Evolutionary conservation across 2,888 invertebrate species (phyloP), one percentile per base, ranked within the genome.

Genomic region (Drosophila koepferae): DNA sequence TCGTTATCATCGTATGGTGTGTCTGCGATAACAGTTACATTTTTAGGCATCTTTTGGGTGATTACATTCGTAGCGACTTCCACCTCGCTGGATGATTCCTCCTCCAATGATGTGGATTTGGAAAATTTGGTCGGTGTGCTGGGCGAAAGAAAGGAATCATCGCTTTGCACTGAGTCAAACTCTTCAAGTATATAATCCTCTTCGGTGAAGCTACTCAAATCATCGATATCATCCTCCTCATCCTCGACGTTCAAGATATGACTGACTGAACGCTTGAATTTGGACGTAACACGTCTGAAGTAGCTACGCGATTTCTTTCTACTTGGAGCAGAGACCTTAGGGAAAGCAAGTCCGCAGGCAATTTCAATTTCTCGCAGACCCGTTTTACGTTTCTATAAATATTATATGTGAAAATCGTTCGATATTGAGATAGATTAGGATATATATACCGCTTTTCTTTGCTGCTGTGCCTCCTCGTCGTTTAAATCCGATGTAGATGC

Each of bases 341-440:
- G 28, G 28, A 28, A 28, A 6, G 28, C 12, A 12, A 54, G 20
- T 16, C 56, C 51, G 38, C 79, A 81, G 3, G 63, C 59, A 0
- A 41, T 44, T 49, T 78, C 70, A 12, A 82, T 74, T n/a, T 88
- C 84, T 4, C 31, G 34, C 0, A 84, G 62, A 2, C 86, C 82
- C 60, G 78, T 68, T 72, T 82, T 86, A 14, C 83, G 86, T 7
- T 65, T 67, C 87, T 83, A 53, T 10, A 43, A 34, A 48, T 14
- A 34, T 28, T 3, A 28, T 28, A 34, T 34, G 10, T 10, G 3
- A 10, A 34, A 28, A 28, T 28, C 5, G 28, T 28, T 28, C 6
- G 28, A 6, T 28, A 28, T 28, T 28, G 28, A 6, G 28, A 28
- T 6, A 28, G 6, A 28, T 28, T 28, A 6, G 6, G 28, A 28